A percentile compares a stretch with the other conserved stretches of the same genome.
Conservation (phyloP, 2,797 vertebrate species). For the Platalea minor region DNA sequence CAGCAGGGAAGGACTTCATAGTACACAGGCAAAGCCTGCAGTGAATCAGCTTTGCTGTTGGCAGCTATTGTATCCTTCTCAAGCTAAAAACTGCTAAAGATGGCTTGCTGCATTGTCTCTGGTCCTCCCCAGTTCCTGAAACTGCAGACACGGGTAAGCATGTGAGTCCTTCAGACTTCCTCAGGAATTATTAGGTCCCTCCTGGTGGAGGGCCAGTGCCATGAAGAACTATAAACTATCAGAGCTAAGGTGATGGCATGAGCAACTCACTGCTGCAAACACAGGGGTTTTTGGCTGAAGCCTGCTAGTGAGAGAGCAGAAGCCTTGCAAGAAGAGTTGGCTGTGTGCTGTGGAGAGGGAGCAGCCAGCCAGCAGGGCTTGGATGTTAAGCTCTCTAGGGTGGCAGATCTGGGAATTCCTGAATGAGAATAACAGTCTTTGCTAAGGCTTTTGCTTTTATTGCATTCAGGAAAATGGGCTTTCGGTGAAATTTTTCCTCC, state of each 20-base stretch:
- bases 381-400: background rate
- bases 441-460: background rate
- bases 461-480: background rate
- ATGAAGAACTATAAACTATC: background rate
- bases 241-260: background rate
- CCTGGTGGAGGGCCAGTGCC: fast-evolving
- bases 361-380: background rate
- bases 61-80: background rate
- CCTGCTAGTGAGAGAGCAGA: background rate
- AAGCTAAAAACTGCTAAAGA: background rate
- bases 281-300: background rate
- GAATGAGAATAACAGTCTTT: background rate
- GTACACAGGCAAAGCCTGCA: background rate
- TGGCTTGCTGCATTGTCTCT: background rate
- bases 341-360: background rate
- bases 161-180: fast-evolving
- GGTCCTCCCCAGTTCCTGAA: background rate
- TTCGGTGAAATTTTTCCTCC: background rate
- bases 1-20: background rate
- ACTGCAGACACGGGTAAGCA: fast-evolving
- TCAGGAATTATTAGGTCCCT: background rate
- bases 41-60: background rate
- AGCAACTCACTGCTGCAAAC: background rate
- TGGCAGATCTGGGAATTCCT: background rate
- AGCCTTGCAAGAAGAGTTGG: background rate